phyloP scores from a whole-genome alignment of 2,888 invertebrate genomes.

The Orthosia gracilis region DNA sequence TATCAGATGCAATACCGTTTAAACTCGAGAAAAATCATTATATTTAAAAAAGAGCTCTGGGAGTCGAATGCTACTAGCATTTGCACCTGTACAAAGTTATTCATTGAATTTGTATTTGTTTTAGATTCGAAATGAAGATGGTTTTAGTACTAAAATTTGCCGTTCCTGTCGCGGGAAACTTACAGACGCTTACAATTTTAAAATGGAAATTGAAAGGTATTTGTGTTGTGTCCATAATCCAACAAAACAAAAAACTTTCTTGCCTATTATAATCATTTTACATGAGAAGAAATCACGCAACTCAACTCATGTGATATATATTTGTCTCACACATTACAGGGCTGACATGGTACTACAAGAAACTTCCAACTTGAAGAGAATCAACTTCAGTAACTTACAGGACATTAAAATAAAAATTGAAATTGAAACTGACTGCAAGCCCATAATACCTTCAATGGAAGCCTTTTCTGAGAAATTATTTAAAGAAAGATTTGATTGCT shows the following conservation, averaged over 20 bases:
- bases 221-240: constrained; percentile 56
- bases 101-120: constrained; percentile 3
- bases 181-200: constrained; percentile 77
- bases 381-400: constrained; percentile 74
- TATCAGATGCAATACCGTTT: neutral
- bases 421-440: constrained; percentile 61
- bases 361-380: constrained; percentile 67
- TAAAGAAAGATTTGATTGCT: constrained; percentile 51
- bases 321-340: constrained; percentile 64
- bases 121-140: constrained; percentile 70
- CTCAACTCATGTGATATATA: neutral
- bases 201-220: constrained; percentile 75
- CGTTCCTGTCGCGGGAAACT: constrained; percentile 80
- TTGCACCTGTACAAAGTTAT: neutral
- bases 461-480: constrained; percentile 57
- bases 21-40: too few relatives aligned
- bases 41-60: too few relatives aligned
- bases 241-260: neutral
- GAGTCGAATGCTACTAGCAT: too few relatives aligned
- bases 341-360: constrained; percentile 72
- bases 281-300: neutral
- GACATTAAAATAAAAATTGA: constrained; percentile 75
- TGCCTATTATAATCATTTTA: neutral
- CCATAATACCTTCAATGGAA: constrained; percentile 49
- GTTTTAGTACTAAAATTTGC: constrained; percentile 74